A percentile compares a stretch with the other conserved stretches of the same genome.
Conservation (phyloP, 2,797 vertebrate genomes). For the Capromys pilorides region DNA sequence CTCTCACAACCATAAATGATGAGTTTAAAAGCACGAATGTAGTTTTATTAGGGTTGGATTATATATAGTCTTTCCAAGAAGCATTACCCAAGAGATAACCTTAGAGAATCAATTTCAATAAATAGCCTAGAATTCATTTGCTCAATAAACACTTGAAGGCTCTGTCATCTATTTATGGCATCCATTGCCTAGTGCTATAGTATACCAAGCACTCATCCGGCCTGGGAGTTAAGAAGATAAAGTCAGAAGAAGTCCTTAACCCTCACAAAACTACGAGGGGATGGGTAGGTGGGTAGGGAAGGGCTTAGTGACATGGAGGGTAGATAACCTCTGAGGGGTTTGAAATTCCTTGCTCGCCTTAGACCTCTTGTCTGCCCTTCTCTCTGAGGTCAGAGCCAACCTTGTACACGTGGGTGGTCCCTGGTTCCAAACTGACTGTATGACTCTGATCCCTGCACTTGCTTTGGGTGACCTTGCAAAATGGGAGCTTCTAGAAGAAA, state of each 20-base stretch:
- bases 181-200: background rate
- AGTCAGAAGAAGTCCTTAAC: background rate
- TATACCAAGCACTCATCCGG: background rate
- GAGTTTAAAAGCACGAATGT: background rate
- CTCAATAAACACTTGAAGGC: background rate
- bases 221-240: background rate
- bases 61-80: constrained; percentile 15
- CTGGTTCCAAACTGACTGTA: background rate
- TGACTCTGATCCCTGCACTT: background rate
- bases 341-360: background rate
- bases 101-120: constrained; percentile 23
- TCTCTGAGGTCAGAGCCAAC: background rate
- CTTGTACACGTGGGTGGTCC: background rate
- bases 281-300: background rate
- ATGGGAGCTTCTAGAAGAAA: background rate
- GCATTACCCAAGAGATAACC: constrained; percentile 3
- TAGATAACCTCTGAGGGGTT: background rate
- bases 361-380: too few relatives aligned
- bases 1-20: background rate
- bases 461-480: background rate
- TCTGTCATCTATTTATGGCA: background rate
- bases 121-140: constrained; percentile 39
- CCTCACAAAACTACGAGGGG: background rate
- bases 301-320: too few relatives aligned
- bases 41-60: background rate